phyloP scores from a whole-genome alignment of 2,888 invertebrate genomes.

The Hyalella azteca region DNA sequence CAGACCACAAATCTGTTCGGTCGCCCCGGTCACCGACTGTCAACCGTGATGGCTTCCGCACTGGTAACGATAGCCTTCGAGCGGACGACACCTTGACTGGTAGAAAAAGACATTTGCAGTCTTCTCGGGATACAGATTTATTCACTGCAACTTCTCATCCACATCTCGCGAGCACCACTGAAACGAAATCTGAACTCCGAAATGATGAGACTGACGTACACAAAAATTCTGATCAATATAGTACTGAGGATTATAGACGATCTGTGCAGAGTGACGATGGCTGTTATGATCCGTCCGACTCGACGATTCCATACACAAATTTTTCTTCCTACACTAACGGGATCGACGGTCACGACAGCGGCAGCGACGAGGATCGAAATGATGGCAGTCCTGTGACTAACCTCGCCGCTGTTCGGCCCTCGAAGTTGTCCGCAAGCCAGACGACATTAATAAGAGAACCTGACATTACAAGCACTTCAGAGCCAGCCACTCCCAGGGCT shows the following conservation, averaged over 20 bases:
- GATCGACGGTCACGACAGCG: conserved; percentile 43
- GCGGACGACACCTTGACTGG: neutral
- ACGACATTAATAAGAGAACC: conserved; percentile 51
- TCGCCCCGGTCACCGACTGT: conserved; percentile 53
- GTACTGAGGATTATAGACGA: neutral
- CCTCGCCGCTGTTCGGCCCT: conserved; percentile 50
- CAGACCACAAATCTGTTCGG: conserved; percentile 50
- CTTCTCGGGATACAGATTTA: neutral
- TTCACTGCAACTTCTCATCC: neutral
- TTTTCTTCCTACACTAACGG: conserved; percentile 38
- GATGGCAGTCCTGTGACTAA: conserved; percentile 47
- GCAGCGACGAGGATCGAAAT: conserved; percentile 47
- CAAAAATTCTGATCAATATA: neutral
- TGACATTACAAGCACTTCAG: conserved; percentile 47
- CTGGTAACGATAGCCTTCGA: neutral
- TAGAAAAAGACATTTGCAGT: neutral
- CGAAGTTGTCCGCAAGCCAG: conserved; percentile 56
- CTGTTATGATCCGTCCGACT: conserved; percentile 3
- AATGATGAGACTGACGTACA: neutral
- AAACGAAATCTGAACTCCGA: neutral
- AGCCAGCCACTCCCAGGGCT: conserved; percentile 58
- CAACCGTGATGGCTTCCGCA: conserved; percentile 42
- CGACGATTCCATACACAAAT: conserved; percentile 41
- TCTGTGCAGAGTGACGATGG: conserved; percentile 22
- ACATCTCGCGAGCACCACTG: neutral